A percentile compares a stretch with the other conserved stretches of the same genome.
These are phyloP conservation scores for Phortica magna DNA, from an alignment of 2,888 invertebrate species.

Conservation along the genomic window DNA sequence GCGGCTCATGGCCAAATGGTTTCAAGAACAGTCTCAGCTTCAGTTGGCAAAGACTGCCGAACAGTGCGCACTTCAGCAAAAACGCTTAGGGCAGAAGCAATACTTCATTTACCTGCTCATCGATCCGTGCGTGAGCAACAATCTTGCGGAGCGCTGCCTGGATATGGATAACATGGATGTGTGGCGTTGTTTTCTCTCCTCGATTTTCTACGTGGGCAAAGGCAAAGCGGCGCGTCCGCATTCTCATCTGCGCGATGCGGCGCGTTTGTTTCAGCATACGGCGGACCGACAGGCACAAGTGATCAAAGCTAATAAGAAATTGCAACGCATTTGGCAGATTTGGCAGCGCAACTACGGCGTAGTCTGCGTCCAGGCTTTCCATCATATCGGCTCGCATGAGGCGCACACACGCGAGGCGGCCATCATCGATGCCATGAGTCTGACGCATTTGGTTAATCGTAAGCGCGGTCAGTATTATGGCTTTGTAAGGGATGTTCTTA, in stretches of 20 bases:
- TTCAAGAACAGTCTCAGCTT: background rate
- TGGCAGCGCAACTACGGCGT: conserved; percentile 91
- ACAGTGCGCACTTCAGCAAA: background rate
- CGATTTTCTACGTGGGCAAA: conserved; percentile 97
- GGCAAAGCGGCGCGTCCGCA: conserved; percentile 92
- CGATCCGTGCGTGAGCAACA: conserved; percentile 57
- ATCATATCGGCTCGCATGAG: conserved; percentile 91
- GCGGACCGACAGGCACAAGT: background rate
- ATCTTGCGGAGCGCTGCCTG: conserved; percentile 38
- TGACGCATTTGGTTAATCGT: conserved; percentile 86
- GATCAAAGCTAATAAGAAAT: conserved; percentile 80
- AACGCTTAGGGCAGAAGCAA: conserved; percentile 31
- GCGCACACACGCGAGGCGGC: conserved; percentile 95
- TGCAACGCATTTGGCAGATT: conserved; percentile 88
- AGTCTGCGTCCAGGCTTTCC: conserved; percentile 91
- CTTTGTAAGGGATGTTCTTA: conserved; percentile 42
- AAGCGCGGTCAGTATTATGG: conserved; percentile 91
- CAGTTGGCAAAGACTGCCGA: background rate
- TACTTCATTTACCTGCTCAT: conserved; percentile 59
- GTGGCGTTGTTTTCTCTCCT: conserved; percentile 87
- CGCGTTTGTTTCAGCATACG: conserved; percentile 43
- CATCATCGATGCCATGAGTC: conserved; percentile 92
- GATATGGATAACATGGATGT: conserved; percentile 77
- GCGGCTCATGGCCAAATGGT: conserved; percentile 6
- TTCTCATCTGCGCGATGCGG: conserved; percentile 78